phyloP scores from a whole-genome alignment of 2,888 invertebrate genomes.

The Pristionchus fissidentatus region DNA sequence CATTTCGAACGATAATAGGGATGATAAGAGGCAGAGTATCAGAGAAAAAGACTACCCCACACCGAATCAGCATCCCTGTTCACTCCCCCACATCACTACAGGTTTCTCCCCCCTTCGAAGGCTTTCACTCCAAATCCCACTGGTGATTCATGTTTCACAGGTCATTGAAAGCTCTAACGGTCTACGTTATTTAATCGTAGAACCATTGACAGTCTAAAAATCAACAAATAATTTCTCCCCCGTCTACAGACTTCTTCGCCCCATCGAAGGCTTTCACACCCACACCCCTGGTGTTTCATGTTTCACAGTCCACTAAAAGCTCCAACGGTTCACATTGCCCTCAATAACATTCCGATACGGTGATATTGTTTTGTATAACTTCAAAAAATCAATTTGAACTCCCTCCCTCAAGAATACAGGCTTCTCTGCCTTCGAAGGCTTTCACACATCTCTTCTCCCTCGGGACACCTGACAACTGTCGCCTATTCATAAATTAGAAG shows the following conservation, averaged over 20 bases:
- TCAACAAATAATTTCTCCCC: neutral
- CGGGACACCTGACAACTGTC: slow-evolving; percentile 6
- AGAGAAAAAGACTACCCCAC: no score
- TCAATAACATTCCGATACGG: no score
- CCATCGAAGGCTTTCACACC: neutral
- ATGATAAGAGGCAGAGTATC: no score
- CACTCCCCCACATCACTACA: neutral
- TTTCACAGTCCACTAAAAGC: neutral
- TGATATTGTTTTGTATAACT: no score
- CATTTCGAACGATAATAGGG: no score
- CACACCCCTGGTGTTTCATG: neutral
- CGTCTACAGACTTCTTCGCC: neutral
- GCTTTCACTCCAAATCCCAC: neutral
- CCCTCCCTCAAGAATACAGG: no score
- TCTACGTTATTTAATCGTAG: no score
- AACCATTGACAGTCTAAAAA: neutral
- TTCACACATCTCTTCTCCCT: neutral
- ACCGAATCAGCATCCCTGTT: no score
- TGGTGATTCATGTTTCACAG: neutral
- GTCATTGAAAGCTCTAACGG: no score
- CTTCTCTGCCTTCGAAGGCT: neutral
- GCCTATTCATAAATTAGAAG: neutral
- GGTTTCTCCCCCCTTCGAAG: neutral
- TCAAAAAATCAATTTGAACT: no score
- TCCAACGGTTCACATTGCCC: no score